Evolutionary conservation across 2,888 invertebrate genomes (phyloP).

Genomic region (Plebejus melissa): DNA sequence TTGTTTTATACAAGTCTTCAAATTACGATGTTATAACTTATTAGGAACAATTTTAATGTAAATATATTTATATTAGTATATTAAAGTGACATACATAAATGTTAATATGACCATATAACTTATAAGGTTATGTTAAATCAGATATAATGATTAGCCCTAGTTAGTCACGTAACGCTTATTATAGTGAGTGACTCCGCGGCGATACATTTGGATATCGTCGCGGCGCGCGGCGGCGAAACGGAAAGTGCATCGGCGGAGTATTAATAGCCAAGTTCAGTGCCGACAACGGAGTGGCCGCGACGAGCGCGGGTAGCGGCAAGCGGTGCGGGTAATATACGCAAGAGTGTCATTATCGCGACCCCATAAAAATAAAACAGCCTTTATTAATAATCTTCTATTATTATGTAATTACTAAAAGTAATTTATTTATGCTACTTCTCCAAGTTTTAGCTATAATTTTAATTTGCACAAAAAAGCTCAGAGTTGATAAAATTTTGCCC

Average conservation of each 20-base stretch:
- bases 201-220: constrained; percentile 13
- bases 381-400: too few relatives aligned
- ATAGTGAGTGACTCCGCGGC: neutral
- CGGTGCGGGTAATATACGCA: neutral
- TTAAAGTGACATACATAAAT: neutral
- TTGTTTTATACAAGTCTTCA: neutral
- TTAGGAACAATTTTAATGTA: neutral
- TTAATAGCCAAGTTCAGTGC: constrained; percentile 27
- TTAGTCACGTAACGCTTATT: neutral
- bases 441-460: too few relatives aligned
- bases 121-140: neutral
- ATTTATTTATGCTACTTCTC: too few relatives aligned
- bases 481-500: too few relatives aligned
- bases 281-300: neutral
- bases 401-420: too few relatives aligned
- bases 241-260: constrained; percentile 23
- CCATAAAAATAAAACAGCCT: too few relatives aligned
- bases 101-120: neutral
- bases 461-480: too few relatives aligned
- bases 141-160: neutral
- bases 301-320: neutral
- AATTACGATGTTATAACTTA: neutral
- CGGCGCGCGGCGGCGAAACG: neutral
- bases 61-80: too few relatives aligned
- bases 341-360: neutral